Evolutionary conservation across 2,113 vertebrate genomes (phyloP).

Genomic region (Heptranchias perlo): DNA sequence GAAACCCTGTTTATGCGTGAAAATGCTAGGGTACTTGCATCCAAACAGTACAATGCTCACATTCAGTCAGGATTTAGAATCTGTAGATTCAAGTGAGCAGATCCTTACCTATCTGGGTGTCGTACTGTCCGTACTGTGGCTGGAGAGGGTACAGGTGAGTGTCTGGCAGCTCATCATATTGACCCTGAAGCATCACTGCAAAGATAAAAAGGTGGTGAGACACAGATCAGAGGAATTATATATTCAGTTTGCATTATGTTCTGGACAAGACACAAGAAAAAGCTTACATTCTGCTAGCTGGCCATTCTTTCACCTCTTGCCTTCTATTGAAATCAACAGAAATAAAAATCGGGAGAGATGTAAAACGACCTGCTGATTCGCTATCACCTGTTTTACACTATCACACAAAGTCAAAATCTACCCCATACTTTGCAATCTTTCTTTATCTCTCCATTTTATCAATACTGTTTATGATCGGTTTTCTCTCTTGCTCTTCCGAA

Average conservation of each 20-base stretch:
- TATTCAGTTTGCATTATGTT: neutral
- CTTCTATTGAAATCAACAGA: neutral
- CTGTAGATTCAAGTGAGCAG: neutral
- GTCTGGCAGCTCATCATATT: neutral
- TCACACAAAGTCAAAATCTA: neutral
- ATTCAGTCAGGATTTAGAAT: neutral
- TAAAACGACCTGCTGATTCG: neutral
- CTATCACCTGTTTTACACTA: neutral
- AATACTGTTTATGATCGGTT: neutral
- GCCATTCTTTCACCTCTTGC: neutral
- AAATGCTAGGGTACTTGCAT: neutral
- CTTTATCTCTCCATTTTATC: neutral
- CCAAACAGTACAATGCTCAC: neutral
- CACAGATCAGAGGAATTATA: neutral
- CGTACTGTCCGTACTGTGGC: neutral
- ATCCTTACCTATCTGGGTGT: neutral
- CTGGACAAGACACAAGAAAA: neutral
- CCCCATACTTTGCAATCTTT: neutral
- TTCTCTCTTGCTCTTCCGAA: neutral
- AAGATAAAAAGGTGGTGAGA: neutral
- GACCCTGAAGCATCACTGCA: conserved; percentile 14
- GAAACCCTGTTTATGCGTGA: neutral
- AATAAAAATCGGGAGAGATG: neutral
- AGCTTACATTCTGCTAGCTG: neutral
- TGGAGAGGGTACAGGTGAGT: neutral